These are phyloP conservation scores for Hymenochirus boettgeri DNA, from an alignment of 2,113 vertebrate species.

Conservation along the genomic window DNA sequence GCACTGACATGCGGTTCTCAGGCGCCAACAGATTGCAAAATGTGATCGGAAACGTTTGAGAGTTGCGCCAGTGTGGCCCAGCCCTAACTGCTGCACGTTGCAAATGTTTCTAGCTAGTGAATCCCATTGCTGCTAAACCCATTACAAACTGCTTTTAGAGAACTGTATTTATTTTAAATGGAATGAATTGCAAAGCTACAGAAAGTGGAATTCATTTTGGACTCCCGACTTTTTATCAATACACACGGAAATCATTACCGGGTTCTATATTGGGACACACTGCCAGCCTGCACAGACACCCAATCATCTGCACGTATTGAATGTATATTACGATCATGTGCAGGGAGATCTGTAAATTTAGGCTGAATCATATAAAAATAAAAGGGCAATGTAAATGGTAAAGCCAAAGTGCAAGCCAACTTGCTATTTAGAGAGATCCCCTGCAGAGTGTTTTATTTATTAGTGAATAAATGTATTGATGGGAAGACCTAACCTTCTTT, in stretches of 20 bases:
- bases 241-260: constrained; percentile 28
- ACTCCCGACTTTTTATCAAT: constrained; percentile 27
- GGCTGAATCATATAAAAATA: constrained; percentile 4
- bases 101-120: constrained; percentile 10
- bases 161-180: constrained; percentile 37
- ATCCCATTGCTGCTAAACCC: constrained; percentile 35
- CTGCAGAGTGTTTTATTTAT: too few species aligned
- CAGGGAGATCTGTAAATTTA: background rate
- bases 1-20: too few species aligned
- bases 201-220: constrained; percentile 29
- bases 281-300: constrained; percentile 7
- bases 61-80: too few species aligned
- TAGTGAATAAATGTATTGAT: too few species aligned
- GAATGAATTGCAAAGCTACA: constrained; percentile 24
- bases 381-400: background rate
- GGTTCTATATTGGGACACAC: constrained; percentile 23
- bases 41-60: too few species aligned
- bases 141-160: constrained; percentile 34
- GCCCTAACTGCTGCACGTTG: constrained; percentile 4
- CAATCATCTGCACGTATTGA: constrained; percentile 29
- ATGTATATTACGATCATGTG: constrained; percentile 12
- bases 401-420: background rate
- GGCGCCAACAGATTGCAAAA: too few species aligned
- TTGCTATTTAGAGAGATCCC: too few species aligned
- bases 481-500: too few species aligned